Base-by-base conservation (phyloP, 2,888 invertebrate species). In the Steromphala cineraria region DNA sequence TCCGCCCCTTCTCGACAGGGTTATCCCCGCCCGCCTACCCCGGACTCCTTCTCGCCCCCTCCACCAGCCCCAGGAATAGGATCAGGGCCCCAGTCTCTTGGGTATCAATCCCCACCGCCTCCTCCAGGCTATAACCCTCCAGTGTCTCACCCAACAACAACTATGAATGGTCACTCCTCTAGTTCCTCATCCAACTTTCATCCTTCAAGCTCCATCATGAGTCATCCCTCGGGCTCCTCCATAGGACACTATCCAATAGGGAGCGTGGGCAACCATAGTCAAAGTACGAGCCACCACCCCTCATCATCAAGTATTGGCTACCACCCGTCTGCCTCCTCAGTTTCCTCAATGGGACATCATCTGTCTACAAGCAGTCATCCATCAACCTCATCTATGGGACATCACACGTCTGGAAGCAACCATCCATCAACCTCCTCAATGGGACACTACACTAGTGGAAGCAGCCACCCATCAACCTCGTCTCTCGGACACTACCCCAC, bases 1-100 rank as follows among this genome's bases (percentile, higher is more conserved):
- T 87, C 87, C 40, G 77, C 86, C 3, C 80, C 82, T 15, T 81
- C 84, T 17, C 53, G 79, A 31, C 82, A 83, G 52, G 21, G 28
- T 8, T 28, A 56, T 36, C 53, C 79, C 24, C 46, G 55, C 24
- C 52, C 81, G 3, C 77, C 78, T 21, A 67, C 78, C 71, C 36
- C 81, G 67, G 75, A 80, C 74, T 55, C 84, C 62, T 13, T 84
- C 75, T 67, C 82, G 76, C 78, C 85, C 79, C 52, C 71, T 67
- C 79, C 82, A 62, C 76, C 55, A 53, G 56, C 67, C 53, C 75
- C 76, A n/a, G 53, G 53, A n/a, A 36, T 53, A 28, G 24, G 53
- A 10, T 31, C 53, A 7, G 71, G 71, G 28, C 71, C 71, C 40
- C 71, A 71, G 40, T 71, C 71, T 40, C 71, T 71, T 17, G 78